Base-by-base conservation (phyloP, 2,797 vertebrate species). In the Leptoclinus maculatus region DNA sequence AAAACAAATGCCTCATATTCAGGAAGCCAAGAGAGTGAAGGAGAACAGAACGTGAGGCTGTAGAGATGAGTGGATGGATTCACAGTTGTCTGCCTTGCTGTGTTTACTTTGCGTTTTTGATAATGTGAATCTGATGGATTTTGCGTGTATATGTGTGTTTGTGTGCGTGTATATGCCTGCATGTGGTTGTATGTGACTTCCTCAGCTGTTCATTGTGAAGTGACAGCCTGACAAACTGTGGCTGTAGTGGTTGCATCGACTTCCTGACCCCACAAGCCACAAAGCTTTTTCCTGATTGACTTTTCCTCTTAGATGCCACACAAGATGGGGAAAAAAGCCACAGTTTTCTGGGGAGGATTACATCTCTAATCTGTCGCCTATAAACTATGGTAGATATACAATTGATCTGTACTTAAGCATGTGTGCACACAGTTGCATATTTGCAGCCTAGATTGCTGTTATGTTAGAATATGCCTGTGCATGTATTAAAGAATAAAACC, bases 161-260 rank as follows among this genome's bases (percentile, higher is more conserved):
- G 76, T 32, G 66, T 65, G 67, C 62, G 58, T 69, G 66, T 66
- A 41, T 53, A 51, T 63, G 67, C 16, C 51, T 70, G 71, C 49
- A 21, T 66, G 59, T 62, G 74, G 72, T 49, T 79, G 53, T 16
- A 45, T 83, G 78, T 29, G 66, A 92, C 89, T 89, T 92, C 89
- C 89, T 88, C 82, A 84, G 80, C 87, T 88, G 84, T 79, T 87
- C 80, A 85, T 92, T 89, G 86, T 86, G 77, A 88, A 83, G 91
- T 90, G 90, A 93, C 89, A 91, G 87, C 70, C 80, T 90, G 88
- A 94, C 90, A 93, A 92, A 90, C 90, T 85, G 88, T 79, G 92
- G 87, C 82, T 89, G 59, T 78, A 29, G 76, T 86, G 88, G 91
- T 90, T 77, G 85, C 78, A 84, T 88, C 74, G 43, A 82, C 91